phyloP scores from a whole-genome alignment of 2,888 invertebrate species.

The Epinotia brunnichana region DNA sequence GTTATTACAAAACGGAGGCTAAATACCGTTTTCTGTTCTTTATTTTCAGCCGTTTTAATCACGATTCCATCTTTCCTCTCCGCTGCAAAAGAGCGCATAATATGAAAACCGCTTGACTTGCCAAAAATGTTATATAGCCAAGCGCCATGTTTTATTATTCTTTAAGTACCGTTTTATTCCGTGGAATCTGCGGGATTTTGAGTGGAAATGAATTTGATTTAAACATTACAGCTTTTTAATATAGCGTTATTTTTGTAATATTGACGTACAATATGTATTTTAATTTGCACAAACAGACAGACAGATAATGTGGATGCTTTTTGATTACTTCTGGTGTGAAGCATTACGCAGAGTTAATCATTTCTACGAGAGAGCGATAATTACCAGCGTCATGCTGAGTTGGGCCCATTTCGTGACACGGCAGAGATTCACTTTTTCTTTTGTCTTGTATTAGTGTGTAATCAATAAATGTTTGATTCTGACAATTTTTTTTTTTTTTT shows the following conservation, averaged over 20 bases:
- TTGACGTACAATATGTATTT: no score
- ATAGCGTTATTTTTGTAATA: no score
- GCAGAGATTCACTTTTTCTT: no score
- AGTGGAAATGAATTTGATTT: neutral
- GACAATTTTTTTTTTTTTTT: no score
- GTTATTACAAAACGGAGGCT: neutral
- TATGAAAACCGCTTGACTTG: conserved; percentile 24
- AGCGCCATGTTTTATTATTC: conserved; percentile 18
- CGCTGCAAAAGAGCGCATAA: conserved; percentile 13
- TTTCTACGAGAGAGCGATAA: no score
- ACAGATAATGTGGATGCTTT: no score
- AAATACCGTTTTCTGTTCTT: neutral
- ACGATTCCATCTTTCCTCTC: conserved; percentile 14
- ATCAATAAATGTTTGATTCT: no score
- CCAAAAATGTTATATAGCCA: conserved; percentile 15
- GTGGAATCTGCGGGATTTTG: neutral
- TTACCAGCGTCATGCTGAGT: no score
- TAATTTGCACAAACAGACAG: neutral
- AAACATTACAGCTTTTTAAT: neutral
- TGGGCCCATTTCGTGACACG: no score
- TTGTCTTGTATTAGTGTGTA: no score
- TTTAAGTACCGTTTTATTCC: conserved; percentile 11
- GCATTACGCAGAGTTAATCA: no score
- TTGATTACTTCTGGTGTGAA: no score
- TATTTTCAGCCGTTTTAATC: conserved; percentile 3